Conservation (phyloP, 2,113 vertebrate genomes). For the Astatotilapia flaviijosephi region DNA sequence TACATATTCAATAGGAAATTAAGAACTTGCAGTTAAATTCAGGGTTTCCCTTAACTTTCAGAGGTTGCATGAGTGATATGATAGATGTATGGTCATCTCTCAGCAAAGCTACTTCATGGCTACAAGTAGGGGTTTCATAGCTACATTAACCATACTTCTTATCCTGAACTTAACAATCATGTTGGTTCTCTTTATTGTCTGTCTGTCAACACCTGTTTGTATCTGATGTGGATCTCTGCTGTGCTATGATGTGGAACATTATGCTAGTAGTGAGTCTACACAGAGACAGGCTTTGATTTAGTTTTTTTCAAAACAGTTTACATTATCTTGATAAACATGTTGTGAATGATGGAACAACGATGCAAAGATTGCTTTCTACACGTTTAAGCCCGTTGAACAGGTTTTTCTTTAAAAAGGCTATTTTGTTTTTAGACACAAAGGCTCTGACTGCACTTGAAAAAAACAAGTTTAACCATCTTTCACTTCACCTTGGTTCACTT, state of each 20-base stretch:
- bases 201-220: background rate
- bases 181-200: background rate
- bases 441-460: background rate
- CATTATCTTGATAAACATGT: background rate
- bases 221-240: background rate
- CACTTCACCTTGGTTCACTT: background rate
- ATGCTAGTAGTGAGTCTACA: background rate
- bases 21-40: background rate
- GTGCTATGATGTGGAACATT: background rate
- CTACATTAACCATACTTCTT: background rate
- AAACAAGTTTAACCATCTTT: background rate
- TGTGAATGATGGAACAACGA: background rate
- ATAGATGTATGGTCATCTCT: background rate
- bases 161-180: background rate
- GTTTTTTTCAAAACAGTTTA: background rate
- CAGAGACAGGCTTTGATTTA: background rate
- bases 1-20: background rate
- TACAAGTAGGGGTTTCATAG: background rate
- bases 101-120: background rate
- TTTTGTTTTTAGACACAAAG: background rate
- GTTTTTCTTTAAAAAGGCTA: background rate
- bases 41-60: background rate
- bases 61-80: background rate
- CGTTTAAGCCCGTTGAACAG: background rate
- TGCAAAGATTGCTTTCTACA: background rate